A percentile compares a stretch with the other conserved stretches of the same genome.
Conservation (phyloP, 2,888 invertebrate genomes). For the Hermaeophaga mercurialis region DNA sequence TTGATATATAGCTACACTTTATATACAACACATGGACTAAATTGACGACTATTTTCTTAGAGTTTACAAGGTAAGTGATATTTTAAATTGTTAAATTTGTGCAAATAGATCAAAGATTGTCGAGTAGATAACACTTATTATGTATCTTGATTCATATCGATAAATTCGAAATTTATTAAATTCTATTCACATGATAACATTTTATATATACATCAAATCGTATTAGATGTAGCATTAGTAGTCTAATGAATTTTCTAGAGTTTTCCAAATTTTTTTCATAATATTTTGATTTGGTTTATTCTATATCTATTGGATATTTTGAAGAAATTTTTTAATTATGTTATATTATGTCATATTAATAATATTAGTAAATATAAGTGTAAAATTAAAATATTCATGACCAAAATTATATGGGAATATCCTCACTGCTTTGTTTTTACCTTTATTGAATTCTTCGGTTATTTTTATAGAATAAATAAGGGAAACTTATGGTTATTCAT, state of each 20-base stretch:
- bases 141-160: constrained; percentile 27
- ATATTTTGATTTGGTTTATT: background rate
- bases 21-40: background rate
- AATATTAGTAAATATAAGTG: too few relatives aligned
- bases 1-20: background rate
- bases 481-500: too few relatives aligned
- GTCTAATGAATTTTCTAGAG: background rate
- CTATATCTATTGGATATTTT: too few relatives aligned
- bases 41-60: constrained; percentile 26
- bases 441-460: too few relatives aligned
- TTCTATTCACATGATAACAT: constrained; percentile 3
- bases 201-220: constrained; percentile 14
- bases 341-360: too few relatives aligned
- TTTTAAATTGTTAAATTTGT: constrained; percentile 44
- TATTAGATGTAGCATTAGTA: constrained; percentile 6
- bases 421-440: too few relatives aligned
- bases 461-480: too few relatives aligned
- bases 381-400: too few relatives aligned
- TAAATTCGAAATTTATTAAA: constrained; percentile 40
- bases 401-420: too few relatives aligned
- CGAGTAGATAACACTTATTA: constrained; percentile 48
- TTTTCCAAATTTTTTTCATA: constrained; percentile 7
- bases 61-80: constrained; percentile 25
- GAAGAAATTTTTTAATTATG: too few relatives aligned
- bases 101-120: constrained; percentile 50